These are phyloP conservation scores for Melinaea marsaeus DNA, from an alignment of 2,888 invertebrate genomes.

Conservation along the genomic window DNA sequence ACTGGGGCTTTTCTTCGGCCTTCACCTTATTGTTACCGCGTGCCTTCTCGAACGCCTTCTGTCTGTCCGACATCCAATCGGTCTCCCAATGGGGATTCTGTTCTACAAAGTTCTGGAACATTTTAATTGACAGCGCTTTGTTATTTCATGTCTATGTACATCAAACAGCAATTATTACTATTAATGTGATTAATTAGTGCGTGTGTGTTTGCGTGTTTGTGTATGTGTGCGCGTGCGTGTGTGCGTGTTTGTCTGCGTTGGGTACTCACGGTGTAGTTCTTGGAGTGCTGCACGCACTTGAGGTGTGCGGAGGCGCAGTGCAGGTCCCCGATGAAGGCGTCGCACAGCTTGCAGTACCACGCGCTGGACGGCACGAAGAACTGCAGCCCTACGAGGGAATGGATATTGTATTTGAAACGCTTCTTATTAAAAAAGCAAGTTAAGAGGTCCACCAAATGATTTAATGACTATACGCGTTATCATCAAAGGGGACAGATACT, in stretches of 20 bases:
- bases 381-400: slow-evolving; percentile 81
- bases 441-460: no score
- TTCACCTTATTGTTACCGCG: slow-evolving; percentile 44
- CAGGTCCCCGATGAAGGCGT: slow-evolving; percentile 91
- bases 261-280: slow-evolving; percentile 85
- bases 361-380: slow-evolving; percentile 92
- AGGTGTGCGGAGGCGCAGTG: slow-evolving; percentile 92
- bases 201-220: no score
- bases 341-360: slow-evolving; percentile 94
- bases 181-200: no score
- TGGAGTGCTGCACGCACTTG: slow-evolving; percentile 87
- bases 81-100: slow-evolving; percentile 93
- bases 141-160: no score
- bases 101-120: slow-evolving; percentile 84
- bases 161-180: no score
- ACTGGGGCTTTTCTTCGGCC: slow-evolving; percentile 55
- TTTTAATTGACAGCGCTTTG: background rate
- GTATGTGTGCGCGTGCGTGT: background rate
- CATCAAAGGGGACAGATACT: no score
- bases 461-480: no score
- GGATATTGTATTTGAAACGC: no score
- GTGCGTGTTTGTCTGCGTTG: background rate
- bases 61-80: slow-evolving; percentile 90
- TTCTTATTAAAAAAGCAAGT: no score
- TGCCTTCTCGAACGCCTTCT: slow-evolving; percentile 80